These are phyloP conservation scores for Archips crataeganus DNA, from an alignment of 2,888 invertebrate genomes.

Conservation along the genomic window DNA sequence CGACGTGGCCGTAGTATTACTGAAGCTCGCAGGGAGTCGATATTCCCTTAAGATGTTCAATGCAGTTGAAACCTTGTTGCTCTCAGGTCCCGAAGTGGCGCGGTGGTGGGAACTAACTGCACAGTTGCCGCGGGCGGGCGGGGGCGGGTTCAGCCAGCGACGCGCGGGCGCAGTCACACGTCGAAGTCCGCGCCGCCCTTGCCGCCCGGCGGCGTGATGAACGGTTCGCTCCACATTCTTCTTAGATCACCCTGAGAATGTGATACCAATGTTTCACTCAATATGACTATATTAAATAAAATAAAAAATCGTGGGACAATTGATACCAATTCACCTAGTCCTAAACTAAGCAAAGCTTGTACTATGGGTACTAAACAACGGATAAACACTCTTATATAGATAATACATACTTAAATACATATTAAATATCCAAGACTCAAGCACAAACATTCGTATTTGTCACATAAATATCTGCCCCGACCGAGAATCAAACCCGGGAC, in stretches of 20 bases:
- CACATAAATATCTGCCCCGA: too few relatives aligned
- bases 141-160: conserved; percentile 17
- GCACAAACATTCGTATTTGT: too few relatives aligned
- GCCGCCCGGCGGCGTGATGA: conserved; percentile 92
- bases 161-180: conserved; percentile 67
- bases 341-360: too few relatives aligned
- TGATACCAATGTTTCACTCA: neutral
- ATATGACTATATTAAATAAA: neutral
- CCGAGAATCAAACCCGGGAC: too few relatives aligned
- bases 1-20: too few relatives aligned
- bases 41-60: neutral
- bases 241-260: conserved; percentile 94
- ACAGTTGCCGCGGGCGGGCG: neutral
- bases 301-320: too few relatives aligned
- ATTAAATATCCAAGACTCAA: too few relatives aligned
- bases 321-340: too few relatives aligned
- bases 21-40: neutral
- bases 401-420: too few relatives aligned
- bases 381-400: too few relatives aligned
- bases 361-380: too few relatives aligned
- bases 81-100: neutral
- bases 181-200: conserved; percentile 86
- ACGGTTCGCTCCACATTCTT: conserved; percentile 99
- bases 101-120: neutral
- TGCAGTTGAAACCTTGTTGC: neutral